A percentile compares a stretch with the other conserved stretches of the same genome.
Evolutionary conservation across 1,140 invertebrate genomes (phyloP).

Genomic region (Vanessa atalanta): DNA sequence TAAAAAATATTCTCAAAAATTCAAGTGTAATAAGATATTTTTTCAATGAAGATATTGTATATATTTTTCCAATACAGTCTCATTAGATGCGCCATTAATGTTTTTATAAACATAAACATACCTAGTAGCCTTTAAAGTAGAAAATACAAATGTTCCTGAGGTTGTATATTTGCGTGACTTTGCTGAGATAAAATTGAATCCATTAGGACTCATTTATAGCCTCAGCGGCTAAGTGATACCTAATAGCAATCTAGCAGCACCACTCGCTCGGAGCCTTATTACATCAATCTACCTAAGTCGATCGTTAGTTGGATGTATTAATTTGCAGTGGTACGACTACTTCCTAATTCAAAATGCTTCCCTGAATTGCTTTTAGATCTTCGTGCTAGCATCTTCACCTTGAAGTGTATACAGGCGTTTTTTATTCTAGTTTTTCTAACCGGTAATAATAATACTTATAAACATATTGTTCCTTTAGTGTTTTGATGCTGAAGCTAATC

Average conservation of each 20-base stretch:
- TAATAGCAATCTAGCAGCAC: conserved; percentile 32
- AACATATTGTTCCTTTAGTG: conserved; percentile 65
- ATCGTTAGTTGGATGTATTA: conserved; percentile 50
- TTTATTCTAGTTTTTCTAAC: conserved; percentile 59
- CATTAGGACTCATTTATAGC: conserved; percentile 26
- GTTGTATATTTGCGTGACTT: conserved; percentile 25
- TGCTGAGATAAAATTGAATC: conserved; percentile 24
- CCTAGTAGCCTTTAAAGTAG: conserved; percentile 8
- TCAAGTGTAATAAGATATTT: too few relatives aligned
- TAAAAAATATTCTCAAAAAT: too few relatives aligned
- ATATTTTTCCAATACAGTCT: too few relatives aligned
- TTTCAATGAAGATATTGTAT: too few relatives aligned
- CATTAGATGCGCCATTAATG: neutral
- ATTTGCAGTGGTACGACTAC: conserved; percentile 45
- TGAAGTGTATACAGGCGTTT: conserved; percentile 62
- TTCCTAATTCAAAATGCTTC: conserved; percentile 67
- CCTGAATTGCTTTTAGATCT: conserved; percentile 61
- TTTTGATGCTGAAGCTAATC: conserved; percentile 62
- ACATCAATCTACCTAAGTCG: conserved; percentile 29
- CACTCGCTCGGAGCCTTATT: conserved; percentile 24
- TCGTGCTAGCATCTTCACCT: conserved; percentile 71
- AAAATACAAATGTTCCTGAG: conserved; percentile 11
- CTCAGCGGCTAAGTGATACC: conserved; percentile 20
- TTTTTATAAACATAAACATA: neutral
- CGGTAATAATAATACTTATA: conserved; percentile 70